These are phyloP conservation scores for Lasioglossum pauxillum DNA, from an alignment of 2,888 invertebrate genomes.

Conservation along the genomic window DNA sequence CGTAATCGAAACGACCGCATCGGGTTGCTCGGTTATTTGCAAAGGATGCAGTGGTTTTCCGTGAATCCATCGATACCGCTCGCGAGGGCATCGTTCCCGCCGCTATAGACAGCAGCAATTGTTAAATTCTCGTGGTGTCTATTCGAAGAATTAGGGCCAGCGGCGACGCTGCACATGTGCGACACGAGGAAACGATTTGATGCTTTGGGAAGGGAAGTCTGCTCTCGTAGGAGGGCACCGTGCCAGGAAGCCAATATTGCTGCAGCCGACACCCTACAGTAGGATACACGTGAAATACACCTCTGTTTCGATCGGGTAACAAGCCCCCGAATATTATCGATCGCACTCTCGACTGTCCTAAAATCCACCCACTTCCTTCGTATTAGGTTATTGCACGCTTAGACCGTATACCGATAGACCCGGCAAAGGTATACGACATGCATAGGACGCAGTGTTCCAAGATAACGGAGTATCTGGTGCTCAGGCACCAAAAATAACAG, in stretches of 20 bases:
- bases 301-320: constrained; percentile 35
- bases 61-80: constrained; percentile 7
- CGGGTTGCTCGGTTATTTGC: background rate
- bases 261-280: constrained; percentile 60
- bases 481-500: no score
- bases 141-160: constrained; percentile 72
- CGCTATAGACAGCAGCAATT: constrained; percentile 47
- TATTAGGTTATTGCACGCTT: background rate
- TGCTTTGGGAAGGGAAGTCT: constrained; percentile 75
- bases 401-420: no score
- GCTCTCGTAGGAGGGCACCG: constrained; percentile 73
- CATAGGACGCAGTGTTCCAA: no score
- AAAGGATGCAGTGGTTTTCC: background rate
- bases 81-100: constrained; percentile 38
- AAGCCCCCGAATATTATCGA: constrained; percentile 9
- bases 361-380: background rate
- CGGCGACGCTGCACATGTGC: constrained; percentile 54
- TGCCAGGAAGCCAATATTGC: constrained; percentile 74
- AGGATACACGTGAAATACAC: constrained; percentile 39
- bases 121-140: constrained; percentile 66
- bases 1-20: background rate
- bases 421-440: no score
- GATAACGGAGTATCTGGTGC: no score
- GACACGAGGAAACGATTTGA: constrained; percentile 73
- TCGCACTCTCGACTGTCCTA: background rate